Percentiles rank a stretch among this genome's conserved stretches.
Conservation (phyloP, 1,140 invertebrate genomes). For the Physella acuta region DNA sequence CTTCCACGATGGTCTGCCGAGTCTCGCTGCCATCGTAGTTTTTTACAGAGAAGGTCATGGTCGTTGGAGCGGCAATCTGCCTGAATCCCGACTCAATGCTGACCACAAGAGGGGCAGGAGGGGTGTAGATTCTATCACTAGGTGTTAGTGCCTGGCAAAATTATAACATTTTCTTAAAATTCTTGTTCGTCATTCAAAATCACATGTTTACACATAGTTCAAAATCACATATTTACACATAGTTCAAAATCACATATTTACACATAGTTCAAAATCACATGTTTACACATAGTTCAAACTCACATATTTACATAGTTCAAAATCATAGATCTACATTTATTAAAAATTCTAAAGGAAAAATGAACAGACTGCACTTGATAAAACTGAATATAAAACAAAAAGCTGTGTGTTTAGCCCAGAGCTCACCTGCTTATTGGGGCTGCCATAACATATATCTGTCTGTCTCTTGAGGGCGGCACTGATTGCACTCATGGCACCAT, state of each 20-base stretch:
- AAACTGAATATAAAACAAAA: too few relatives aligned
- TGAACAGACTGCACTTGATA: too few relatives aligned
- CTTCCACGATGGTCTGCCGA: constrained; percentile 38
- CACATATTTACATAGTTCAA: too few relatives aligned
- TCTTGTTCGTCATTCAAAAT: too few relatives aligned
- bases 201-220: too few relatives aligned
- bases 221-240: too few relatives aligned
- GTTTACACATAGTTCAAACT: too few relatives aligned
- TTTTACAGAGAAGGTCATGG: constrained; percentile 47
- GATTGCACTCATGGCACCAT: neutral
- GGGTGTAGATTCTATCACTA: constrained; percentile 32
- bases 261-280: too few relatives aligned
- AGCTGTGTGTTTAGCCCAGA: too few relatives aligned
- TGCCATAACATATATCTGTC: constrained; percentile 47
- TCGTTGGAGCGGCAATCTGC: constrained; percentile 36
- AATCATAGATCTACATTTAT: too few relatives aligned
- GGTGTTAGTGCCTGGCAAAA: neutral
- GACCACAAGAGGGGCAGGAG: constrained; percentile 46
- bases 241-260: too few relatives aligned
- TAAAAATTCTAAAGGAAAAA: neutral
- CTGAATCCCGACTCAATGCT: constrained; percentile 51
- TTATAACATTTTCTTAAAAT: too few relatives aligned
- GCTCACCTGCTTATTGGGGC: constrained; percentile 47
- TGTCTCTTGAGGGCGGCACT: constrained; percentile 2
- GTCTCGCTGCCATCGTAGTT: constrained; percentile 57